Base-by-base conservation (phyloP, 2,797 vertebrate species). In the Momotus momota region DNA sequence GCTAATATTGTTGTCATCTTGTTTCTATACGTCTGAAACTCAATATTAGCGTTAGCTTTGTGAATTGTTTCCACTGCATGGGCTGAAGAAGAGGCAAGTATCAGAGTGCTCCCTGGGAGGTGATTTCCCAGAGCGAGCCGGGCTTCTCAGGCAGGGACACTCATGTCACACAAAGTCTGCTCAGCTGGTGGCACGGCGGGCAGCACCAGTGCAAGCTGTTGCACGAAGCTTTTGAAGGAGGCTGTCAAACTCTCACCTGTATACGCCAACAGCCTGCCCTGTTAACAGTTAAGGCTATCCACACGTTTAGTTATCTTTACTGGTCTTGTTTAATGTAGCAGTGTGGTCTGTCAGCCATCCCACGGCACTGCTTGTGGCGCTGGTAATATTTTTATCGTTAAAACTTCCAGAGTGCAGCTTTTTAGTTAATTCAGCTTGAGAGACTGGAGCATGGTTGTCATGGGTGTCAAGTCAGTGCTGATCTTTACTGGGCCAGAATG, bases 1-100 rank as follows among this genome's bases (percentile, higher is more conserved):
- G 62, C 69, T 58, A 66, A 5, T 26, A 7, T 31, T 0, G 0
- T 17, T 16, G 33, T 6, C 40, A 26, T 3, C 26, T 65, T 57
- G 21, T 61, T 86, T 52, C 15, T 26, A 29, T 9, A 43, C 10
- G 22, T 73, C 66, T 73, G 46, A 48, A 80, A 65, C 7, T 49
- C 33, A 4, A 22, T n/a, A 22, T n/a, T 22, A 7, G 20, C 14
- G 26, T 58, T 64, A 84, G 35, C 58, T 45, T 33, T 46, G 62
- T 54, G 61, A 35, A 54, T 40, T 31, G 18, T 15, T 93, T 62
- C 82, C 8, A 0, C 62, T 38, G 4, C 9, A 1, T 54, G 65
- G 40, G 61, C 65, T 65, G 57, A 31, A 54, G 78, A 48, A n/a
- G 27, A 66, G 20, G 41, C 60, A 26, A 58, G 35, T 0, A 31